These are phyloP conservation scores for Siniperca scherzeri DNA, from an alignment of 2,797 vertebrate species.

Conservation along the genomic window DNA sequence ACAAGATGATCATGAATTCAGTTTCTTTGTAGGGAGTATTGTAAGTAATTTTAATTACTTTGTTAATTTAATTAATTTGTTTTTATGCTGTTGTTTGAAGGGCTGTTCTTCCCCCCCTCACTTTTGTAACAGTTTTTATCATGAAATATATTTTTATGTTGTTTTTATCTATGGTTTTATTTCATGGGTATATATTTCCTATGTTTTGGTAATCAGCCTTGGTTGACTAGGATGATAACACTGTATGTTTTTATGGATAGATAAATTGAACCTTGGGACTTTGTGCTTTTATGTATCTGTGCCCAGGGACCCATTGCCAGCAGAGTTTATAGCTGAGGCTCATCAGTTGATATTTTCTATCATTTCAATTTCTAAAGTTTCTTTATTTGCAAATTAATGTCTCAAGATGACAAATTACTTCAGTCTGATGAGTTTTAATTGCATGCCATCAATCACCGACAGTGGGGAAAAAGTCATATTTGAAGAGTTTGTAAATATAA, in stretches of 20 bases:
- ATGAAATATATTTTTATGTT: not conserved
- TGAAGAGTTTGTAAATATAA: not conserved
- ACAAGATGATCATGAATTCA: not conserved
- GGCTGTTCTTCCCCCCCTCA: not conserved
- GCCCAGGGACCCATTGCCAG: not conserved
- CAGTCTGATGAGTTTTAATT: slow-evolving; percentile 28
- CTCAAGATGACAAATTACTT: slow-evolving; percentile 23
- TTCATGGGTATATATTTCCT: not conserved
- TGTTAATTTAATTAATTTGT: not conserved
- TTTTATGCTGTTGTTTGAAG: not conserved
- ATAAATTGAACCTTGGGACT: not conserved
- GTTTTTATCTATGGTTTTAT: not conserved
- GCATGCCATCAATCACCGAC: slow-evolving; percentile 19
- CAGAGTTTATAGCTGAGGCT: not conserved
- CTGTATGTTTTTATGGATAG: not conserved
- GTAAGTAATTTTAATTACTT: not conserved
- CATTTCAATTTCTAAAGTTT: slow-evolving; percentile 3
- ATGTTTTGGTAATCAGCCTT: not conserved
- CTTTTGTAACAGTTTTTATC: not conserved
- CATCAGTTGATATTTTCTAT: not conserved
- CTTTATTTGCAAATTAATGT: slow-evolving; percentile 16
- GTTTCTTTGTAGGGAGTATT: not conserved
- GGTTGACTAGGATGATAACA: not conserved
- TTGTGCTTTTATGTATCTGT: not conserved
- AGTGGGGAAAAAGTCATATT: not conserved